Conservation (phyloP, 2,888 invertebrate species). For the Thyatira batis region DNA sequence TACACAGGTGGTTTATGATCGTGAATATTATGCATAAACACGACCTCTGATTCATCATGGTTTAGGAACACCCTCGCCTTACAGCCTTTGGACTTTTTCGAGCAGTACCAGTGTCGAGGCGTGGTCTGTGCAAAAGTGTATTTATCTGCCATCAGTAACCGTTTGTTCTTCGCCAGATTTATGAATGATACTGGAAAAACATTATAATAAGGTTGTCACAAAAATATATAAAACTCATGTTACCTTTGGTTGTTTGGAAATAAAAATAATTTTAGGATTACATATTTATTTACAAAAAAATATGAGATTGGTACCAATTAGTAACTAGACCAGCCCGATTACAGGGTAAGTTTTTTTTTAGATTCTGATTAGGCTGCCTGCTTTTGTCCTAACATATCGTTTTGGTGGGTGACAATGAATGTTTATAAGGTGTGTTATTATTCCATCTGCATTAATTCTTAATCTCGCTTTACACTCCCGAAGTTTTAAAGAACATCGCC, state of each 20-base stretch:
- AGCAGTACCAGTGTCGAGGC: slow-evolving; percentile 53
- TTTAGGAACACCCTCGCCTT: slow-evolving; percentile 48
- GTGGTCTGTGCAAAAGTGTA: slow-evolving; percentile 51
- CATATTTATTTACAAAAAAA: too few species aligned
- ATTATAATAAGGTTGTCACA: background rate
- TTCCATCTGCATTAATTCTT: slow-evolving; percentile 18
- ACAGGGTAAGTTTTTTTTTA: too few species aligned
- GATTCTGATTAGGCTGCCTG: background rate
- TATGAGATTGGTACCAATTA: too few species aligned
- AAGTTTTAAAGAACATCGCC: background rate
- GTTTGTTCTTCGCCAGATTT: slow-evolving; percentile 18
- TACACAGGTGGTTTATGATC: slow-evolving; percentile 48
- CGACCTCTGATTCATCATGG: slow-evolving; percentile 26
- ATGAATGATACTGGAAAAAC: slow-evolving; percentile 20
- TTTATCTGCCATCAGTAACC: slow-evolving; percentile 44
- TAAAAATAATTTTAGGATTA: too few species aligned
- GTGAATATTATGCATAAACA: slow-evolving; percentile 33
- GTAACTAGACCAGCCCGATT: too few species aligned
- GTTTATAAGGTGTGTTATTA: slow-evolving; percentile 17
- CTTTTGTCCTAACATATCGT: background rate
- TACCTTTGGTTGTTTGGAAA: too few species aligned
- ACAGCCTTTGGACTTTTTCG: slow-evolving; percentile 52
- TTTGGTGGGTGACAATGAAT: slow-evolving; percentile 31
- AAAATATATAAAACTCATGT: too few species aligned
- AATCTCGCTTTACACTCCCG: slow-evolving; percentile 35